A percentile compares a stretch with the other conserved stretches of the same genome.
These are phyloP conservation scores for Triplophysa bombifrons DNA, from an alignment of 2,797 vertebrate genomes.

Conservation along the genomic window DNA sequence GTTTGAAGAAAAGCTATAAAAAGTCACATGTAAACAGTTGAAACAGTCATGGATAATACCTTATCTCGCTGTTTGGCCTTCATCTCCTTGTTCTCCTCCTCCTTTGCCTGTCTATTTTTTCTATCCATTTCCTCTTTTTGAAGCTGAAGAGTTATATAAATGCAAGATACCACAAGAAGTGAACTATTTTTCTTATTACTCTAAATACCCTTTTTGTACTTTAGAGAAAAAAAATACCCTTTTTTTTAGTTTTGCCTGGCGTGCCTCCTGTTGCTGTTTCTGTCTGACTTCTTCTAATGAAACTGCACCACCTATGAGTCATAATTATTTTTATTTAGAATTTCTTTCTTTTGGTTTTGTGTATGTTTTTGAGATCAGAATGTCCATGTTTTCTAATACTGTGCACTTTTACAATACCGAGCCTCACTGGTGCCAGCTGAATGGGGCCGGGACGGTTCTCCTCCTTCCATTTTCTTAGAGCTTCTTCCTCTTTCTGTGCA, in stretches of 20 bases:
- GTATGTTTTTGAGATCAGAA: background rate
- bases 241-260: conserved; percentile 78
- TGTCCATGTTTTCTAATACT: background rate
- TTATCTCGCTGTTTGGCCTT: conserved; percentile 83
- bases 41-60: conserved; percentile 63
- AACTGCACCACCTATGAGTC: conserved; percentile 75
- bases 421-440: conserved; percentile 67
- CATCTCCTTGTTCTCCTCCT: conserved; percentile 74
- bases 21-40: background rate
- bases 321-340: background rate
- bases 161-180: conserved; percentile 1
- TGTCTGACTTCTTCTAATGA: conserved; percentile 77
- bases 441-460: conserved; percentile 68
- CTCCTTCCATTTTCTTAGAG: conserved; percentile 71
- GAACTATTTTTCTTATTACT: background rate
- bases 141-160: conserved; percentile 67
- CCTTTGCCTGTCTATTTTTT: conserved; percentile 77
- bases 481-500: conserved; percentile 78
- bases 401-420: conserved; percentile 73
- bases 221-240: conserved; percentile 70
- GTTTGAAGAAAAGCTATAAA: background rate
- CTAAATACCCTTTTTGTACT: background rate
- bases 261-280: conserved; percentile 72
- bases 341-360: background rate
- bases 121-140: conserved; percentile 75